Conservation (phyloP, 2,113 vertebrate species). For the Hyla sarda region DNA sequence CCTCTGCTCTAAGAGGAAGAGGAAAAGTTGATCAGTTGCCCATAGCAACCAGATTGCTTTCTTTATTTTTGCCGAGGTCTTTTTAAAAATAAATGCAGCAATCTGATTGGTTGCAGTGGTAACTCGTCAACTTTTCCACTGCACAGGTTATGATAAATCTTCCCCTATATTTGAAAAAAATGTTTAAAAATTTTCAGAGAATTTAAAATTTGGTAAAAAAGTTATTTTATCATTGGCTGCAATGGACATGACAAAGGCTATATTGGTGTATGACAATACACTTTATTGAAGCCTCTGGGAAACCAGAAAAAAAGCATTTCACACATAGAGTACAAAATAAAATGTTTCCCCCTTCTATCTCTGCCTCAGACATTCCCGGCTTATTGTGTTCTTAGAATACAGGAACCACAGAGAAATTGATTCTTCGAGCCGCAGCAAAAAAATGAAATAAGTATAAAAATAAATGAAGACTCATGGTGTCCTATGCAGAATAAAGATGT, state of each 20-base stretch:
- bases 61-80: no score
- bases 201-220: background rate
- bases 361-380: background rate
- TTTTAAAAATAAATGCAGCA: no score
- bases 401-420: conserved; percentile 19
- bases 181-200: no score
- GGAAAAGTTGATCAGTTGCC: no score
- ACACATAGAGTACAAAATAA: conserved; percentile 25
- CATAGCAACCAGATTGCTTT: no score
- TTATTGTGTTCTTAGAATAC: conserved; percentile 33
- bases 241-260: background rate
- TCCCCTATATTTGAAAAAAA: no score
- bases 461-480: conserved; percentile 30
- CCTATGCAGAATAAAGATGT: conserved; percentile 29
- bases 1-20: no score
- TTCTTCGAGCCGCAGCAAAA: conserved; percentile 8
- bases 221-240: background rate
- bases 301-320: background rate
- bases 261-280: background rate
- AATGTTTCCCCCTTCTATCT: conserved; percentile 26
- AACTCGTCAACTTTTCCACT: no score
- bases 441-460: background rate
- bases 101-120: no score
- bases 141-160: background rate
- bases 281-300: conserved; percentile 32